Conservation (phyloP, 64 coral and sea anemone genomes). For the Dendronephthya gigantea region DNA sequence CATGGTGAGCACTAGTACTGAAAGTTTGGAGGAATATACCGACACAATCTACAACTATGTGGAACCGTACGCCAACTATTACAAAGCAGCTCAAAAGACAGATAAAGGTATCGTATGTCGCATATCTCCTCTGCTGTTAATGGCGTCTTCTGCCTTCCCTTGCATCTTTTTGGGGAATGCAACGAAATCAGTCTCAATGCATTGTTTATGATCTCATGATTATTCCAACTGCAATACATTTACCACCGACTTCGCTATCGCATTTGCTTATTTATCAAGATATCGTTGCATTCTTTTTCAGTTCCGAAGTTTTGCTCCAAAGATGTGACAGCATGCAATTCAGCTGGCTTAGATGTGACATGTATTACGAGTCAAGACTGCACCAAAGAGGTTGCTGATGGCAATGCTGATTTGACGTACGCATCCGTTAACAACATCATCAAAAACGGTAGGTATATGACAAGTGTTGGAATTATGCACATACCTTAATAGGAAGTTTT, state of each 20-base stretch:
- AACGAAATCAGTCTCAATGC: no score
- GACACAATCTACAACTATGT: background rate
- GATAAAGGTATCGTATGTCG: no score
- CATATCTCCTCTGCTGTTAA: no score
- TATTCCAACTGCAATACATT: no score
- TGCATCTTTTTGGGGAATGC: no score
- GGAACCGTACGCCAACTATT: background rate
- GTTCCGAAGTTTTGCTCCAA: background rate
- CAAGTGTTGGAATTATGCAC: no score
- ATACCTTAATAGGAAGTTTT: background rate
- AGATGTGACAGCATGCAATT: background rate
- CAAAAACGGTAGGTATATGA: background rate
- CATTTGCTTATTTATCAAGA: no score
- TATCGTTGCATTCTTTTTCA: background rate
- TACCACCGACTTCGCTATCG: no score
- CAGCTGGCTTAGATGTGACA: background rate
- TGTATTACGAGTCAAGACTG: background rate
- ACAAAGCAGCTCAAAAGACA: no score
- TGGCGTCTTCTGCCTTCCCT: no score
- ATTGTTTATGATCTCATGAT: no score
- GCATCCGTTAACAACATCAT: background rate
- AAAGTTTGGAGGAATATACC: background rate
- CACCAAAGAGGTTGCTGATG: background rate
- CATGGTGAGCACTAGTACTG: background rate
- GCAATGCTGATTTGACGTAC: background rate